These are phyloP conservation scores for Empis livida DNA, from an alignment of 2,888 invertebrate species.

Conservation along the genomic window DNA sequence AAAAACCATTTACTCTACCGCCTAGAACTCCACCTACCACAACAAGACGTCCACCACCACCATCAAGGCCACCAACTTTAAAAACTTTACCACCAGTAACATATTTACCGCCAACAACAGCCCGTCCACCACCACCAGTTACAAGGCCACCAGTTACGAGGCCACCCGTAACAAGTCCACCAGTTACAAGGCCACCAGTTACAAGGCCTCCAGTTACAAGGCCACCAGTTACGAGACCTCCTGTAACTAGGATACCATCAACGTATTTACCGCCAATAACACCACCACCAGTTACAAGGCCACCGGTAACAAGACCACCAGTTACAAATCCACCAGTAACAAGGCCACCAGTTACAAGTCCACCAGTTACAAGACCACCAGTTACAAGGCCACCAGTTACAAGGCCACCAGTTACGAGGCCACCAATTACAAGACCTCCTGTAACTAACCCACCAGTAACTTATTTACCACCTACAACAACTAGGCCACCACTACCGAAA, in stretches of 20 bases:
- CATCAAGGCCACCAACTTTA: not conserved
- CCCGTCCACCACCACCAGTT: not conserved
- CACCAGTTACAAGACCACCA: too few species aligned
- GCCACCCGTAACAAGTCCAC: not conserved
- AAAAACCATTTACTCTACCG: slow-evolving; percentile 2
- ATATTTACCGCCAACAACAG: not conserved
- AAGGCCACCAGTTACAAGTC: too few species aligned
- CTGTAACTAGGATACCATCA: too few species aligned
- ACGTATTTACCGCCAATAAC: too few species aligned
- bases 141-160: not conserved
- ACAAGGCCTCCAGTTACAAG: not conserved
- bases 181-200: not conserved
- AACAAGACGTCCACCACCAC: not conserved
- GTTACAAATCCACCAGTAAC: too few species aligned
- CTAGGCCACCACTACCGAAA: not conserved
- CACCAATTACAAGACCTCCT: too few species aligned
- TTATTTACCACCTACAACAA: not conserved
- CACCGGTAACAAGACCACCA: too few species aligned
- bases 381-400: too few species aligned
- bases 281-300: too few species aligned
- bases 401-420: too few species aligned
- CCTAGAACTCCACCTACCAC: not conserved
- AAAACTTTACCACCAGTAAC: not conserved
- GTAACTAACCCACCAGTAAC: too few species aligned
- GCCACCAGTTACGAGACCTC: too few species aligned